Evolutionary conservation across 1,140 invertebrate genomes (phyloP).

Genomic region (Thereuonema tuberculata): DNA sequence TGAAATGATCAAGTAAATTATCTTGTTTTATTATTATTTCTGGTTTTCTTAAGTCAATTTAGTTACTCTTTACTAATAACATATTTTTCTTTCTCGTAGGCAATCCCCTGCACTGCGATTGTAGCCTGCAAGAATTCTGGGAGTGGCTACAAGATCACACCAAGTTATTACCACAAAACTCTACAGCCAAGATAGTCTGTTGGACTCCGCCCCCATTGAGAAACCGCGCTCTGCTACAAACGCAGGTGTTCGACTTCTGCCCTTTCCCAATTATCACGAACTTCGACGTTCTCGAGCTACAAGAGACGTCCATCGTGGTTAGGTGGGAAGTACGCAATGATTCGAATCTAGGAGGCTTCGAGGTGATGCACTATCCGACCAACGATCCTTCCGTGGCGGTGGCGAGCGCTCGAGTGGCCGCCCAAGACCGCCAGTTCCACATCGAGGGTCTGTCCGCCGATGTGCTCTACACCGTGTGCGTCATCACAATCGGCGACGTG

Average conservation of each 20-base stretch:
- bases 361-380: constrained; percentile 63
- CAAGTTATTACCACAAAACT: constrained; percentile 30
- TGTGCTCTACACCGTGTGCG: constrained; percentile 67
- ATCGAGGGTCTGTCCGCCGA: constrained; percentile 55
- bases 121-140: constrained; percentile 71
- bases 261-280: constrained; percentile 61
- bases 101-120: constrained; percentile 66
- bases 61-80: no score
- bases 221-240: constrained; percentile 54
- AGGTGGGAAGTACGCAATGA: constrained; percentile 81
- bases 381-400: constrained; percentile 37
- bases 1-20: no score
- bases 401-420: constrained; percentile 50
- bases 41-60: no score
- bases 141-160: constrained; percentile 74
- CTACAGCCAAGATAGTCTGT: constrained; percentile 43
- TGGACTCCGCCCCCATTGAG: constrained; percentile 60
- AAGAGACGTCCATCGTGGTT: constrained; percentile 70
- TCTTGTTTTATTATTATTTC: no score
- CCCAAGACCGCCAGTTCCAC: constrained; percentile 50
- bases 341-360: constrained; percentile 65
- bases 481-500: constrained; percentile 62
- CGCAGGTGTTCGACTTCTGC: constrained; percentile 65
- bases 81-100: no score
- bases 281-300: constrained; percentile 70